Evolutionary conservation across 2,113 vertebrate genomes (phyloP), one percentile per base, ranked within the genome.

Genomic region (Odobenus rosmarus): DNA sequence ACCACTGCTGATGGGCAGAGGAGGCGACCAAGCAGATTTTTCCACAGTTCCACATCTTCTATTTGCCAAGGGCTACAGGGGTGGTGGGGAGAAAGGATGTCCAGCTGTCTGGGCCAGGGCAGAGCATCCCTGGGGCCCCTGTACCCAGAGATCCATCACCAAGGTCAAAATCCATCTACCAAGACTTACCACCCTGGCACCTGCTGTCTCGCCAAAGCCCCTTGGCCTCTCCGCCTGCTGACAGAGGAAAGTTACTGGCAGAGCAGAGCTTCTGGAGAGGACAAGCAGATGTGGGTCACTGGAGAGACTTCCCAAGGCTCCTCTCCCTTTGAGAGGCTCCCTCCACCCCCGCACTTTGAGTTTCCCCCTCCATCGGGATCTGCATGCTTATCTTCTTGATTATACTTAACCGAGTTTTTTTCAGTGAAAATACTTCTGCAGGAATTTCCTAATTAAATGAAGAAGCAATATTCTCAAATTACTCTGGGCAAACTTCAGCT

Each of bases 371-470:
- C 6, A 2, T 59, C 0, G 2, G 28, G 57, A 83, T 71, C 84
- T 87, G 26, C 8, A 1, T 46, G 23, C 46, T 93, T 79, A 13
- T 59, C 83, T 80, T 84, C 89, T 86, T 5, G 69, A 80, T 93
- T 77, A 62, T 24, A 61, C 26, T 91, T 93, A 86, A 84, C 80
- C 42, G 59, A 42, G n/a, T 39, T 86, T 93, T 92, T 93, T 92
- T 74, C 53, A 11, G 7, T 69, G 72, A 83, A 92, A 90, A 91
- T 10, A 57, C 36, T 92, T 92, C 49, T 84, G 57, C 36, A 84
- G 55, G 89, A 83, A 76, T 90, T 93, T 90, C 71, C 42, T 96
- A 84, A 97, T 95, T 92, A 97, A 97, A 71, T 26, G 31, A 80
- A 90, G 88, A 83, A 69, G 74, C 5, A n/a, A 87, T 84, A 90